These are phyloP conservation scores for Maconellicoccus hirsutus DNA, from an alignment of 1,140 invertebrate species.

Conservation along the genomic window DNA sequence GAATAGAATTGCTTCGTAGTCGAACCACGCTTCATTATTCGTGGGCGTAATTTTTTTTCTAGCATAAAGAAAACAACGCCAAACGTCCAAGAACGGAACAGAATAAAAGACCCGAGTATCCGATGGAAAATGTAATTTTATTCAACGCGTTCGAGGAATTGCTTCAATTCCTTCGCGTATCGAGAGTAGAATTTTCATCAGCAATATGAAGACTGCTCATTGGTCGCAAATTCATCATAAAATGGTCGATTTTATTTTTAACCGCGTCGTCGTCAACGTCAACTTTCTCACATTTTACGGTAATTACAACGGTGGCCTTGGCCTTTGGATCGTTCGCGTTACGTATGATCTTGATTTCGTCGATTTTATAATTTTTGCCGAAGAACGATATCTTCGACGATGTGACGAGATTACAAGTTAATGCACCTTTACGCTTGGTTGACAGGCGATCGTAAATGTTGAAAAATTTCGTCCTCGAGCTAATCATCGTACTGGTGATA, in stretches of 20 bases:
- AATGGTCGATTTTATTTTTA: background rate
- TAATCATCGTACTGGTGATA: background rate
- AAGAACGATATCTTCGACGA: background rate
- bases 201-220: background rate
- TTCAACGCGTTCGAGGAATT: background rate
- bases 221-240: background rate
- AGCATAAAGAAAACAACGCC: background rate
- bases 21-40: background rate
- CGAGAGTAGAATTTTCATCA: background rate
- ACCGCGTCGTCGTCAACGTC: background rate
- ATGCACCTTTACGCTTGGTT: background rate
- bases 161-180: background rate
- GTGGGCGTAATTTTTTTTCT: background rate
- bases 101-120: background rate
- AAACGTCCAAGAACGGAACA: too few species aligned
- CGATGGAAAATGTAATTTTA: background rate
- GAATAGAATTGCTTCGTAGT: conserved; percentile 3
- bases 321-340: background rate
- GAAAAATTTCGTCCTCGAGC: background rate
- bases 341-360: background rate
- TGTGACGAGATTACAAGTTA: background rate
- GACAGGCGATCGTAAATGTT: background rate
- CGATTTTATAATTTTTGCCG: background rate
- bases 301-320: background rate
- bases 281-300: background rate